Evolutionary conservation across 2,113 vertebrate species (phyloP).

Genomic region (Forbesichthys agassizii): DNA sequence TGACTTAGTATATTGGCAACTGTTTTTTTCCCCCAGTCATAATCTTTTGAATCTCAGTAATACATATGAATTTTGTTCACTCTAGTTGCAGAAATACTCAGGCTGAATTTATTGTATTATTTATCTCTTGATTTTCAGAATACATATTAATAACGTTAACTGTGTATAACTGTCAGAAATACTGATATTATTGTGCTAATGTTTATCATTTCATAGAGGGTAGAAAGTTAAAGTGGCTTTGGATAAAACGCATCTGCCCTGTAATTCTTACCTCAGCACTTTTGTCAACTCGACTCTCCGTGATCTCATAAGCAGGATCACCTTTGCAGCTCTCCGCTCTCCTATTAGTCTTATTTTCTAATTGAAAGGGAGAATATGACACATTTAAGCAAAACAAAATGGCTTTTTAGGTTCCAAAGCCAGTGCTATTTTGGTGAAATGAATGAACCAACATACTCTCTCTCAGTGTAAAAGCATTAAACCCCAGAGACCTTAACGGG

Average conservation of each 20-base stretch:
- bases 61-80: too few species aligned
- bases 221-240: too few species aligned
- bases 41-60: too few species aligned
- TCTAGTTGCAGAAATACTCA: too few species aligned
- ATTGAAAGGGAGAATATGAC: conserved; percentile 9
- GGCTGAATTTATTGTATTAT: too few species aligned
- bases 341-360: conserved; percentile 67
- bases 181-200: too few species aligned
- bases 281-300: conserved; percentile 69
- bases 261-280: conserved; percentile 66
- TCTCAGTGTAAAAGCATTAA: conserved; percentile 3
- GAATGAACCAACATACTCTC: not conserved
- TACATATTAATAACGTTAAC: too few species aligned
- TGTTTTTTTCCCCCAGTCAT: too few species aligned
- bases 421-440: not conserved
- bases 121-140: too few species aligned
- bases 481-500: conserved; percentile 4
- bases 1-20: too few species aligned
- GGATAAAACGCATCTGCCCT: not conserved
- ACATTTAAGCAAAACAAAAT: conserved; percentile 10
- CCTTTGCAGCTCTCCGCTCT: conserved; percentile 63
- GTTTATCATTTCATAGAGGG: too few species aligned
- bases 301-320: conserved; percentile 71
- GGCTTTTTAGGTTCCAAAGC: conserved; percentile 1
- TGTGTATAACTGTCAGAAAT: too few species aligned